Percentiles rank a stretch among this genome's conserved stretches.
These are phyloP conservation scores for Lasioglossum lativentre DNA, from an alignment of 2,888 invertebrate genomes.

Conservation along the genomic window DNA sequence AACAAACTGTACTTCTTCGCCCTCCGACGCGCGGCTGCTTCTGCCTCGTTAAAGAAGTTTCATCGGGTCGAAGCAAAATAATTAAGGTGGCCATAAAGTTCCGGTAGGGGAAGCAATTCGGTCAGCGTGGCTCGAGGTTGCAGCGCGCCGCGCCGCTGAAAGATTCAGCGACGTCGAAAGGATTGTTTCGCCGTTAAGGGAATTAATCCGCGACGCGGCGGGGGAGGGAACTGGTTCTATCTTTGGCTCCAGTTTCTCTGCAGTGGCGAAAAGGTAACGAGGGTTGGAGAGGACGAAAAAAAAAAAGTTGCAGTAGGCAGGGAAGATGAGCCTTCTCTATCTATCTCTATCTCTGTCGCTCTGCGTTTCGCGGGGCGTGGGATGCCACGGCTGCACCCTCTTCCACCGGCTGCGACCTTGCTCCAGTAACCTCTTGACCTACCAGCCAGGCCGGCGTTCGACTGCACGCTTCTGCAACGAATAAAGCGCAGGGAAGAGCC, in stretches of 20 bases:
- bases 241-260: constrained; percentile 48
- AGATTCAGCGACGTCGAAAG: background rate
- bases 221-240: constrained; percentile 50
- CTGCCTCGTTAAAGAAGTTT: background rate
- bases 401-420: constrained; percentile 66
- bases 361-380: constrained; percentile 27
- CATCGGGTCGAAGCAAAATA: background rate
- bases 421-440: constrained; percentile 75
- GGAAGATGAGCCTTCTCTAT: constrained; percentile 44
- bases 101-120: background rate
- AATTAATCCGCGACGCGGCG: constrained; percentile 1
- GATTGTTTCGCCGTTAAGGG: constrained; percentile 14
- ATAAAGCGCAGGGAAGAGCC: constrained; percentile 49
- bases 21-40: background rate
- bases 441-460: constrained; percentile 58
- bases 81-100: background rate
- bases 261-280: constrained; percentile 46
- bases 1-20: background rate
- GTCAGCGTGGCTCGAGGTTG: background rate
- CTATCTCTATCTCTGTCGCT: constrained; percentile 25
- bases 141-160: background rate
- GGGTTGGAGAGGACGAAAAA: background rate
- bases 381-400: constrained; percentile 62
- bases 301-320: constrained; percentile 40
- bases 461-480: constrained; percentile 55